Base-by-base conservation (phyloP, 1,140 invertebrate species). In the Drosophila saltans region DNA sequence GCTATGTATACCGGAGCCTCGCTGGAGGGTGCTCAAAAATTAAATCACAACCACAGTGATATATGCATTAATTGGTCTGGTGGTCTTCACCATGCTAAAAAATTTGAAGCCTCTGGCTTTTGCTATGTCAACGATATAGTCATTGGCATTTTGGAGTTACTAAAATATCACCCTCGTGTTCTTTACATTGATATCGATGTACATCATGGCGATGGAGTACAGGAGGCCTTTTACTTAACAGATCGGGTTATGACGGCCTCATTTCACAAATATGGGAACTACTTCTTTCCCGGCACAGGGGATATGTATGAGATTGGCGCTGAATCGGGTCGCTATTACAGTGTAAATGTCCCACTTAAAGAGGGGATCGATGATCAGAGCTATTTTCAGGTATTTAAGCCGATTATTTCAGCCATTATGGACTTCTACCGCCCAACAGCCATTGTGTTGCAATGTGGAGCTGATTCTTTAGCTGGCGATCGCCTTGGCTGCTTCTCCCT, bases 61-160 rank as follows among this genome's bases (percentile, higher is more conserved):
- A 99, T 99, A 78, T 99, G 98, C 6, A 97, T 99, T 26, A 99
- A 99, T 93, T 99, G 99, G 99, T 98, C 98, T 3, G 99, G 99
- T 16, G 99, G 99, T 1, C 93, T 99, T 26, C 99, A 99, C 94
- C 99, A 99, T 93, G 99, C 99, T 0, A 99, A 99, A 92, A 99
- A 99, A 92, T 99, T 98, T 91, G 98, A 99, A 93, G 98, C 98
- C 0, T 99, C 98, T 9, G 95, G 95, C 0, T 92, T 92, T 39
- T 92, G 91, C 57, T 92, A 92, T 59, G 92, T 92, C 1, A 99
- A 99, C 91, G 99, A 99, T 92, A 99, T 99, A 80, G 99, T 99
- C 0, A 98, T 99, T 73, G 98, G 97, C 0, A 99, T 99, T 81
- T 93, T 99, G 62, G 99, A 99, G 93, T 93, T 99, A 10, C 93